Base-by-base conservation (phyloP, 2,113 vertebrate genomes). In the Lepus americanus region DNA sequence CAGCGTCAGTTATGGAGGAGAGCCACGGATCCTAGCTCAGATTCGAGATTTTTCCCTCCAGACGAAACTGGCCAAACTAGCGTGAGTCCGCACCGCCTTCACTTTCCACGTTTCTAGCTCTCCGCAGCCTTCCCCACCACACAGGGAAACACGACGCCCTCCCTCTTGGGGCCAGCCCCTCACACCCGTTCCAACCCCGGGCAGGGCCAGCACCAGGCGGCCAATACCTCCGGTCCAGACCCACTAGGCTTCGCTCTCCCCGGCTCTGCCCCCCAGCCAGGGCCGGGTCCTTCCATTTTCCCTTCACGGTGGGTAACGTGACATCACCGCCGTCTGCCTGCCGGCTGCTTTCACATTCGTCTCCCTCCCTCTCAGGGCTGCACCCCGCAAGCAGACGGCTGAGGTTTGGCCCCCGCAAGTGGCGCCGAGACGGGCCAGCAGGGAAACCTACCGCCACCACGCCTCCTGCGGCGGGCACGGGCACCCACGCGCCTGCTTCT, bases 251-350 rank as follows among this genome's bases (percentile, higher is more conserved):
- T 51, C 59, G 25, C 74, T 25, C 20, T 23, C 5, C 20, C 33
- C 1, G 70, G 1, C 8, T 8, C 27, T 33, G 36, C 53, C 55
- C 19, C 11, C 0, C 13, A 29, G 19, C 36, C n/a, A 31, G 20
- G 70, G 51, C 22, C 29, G 29, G 6, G 69, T 33, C 6, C 25
- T 55, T 90, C 20, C 20, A 51, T 70, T 66, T 81, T 29, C 33
- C 19, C 29, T 44, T 64, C 39, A 7, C 3, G 13, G 27, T 53
- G 25, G 55, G 49, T 72, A 25, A 70, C 90, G 93, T 92, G 86
- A 74, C 83, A 96, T 86, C 84, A 86, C 51, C 44, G 23, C 44
- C 13, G 23, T 70, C 91, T 53, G 74, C 90, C 76, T 96, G 80
- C 51, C 1, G 10, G 73, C 59, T 72, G 33, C 79, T 67, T 92